Conservation (phyloP, 2,888 invertebrate genomes). For the Nymphalis polychloros region DNA sequence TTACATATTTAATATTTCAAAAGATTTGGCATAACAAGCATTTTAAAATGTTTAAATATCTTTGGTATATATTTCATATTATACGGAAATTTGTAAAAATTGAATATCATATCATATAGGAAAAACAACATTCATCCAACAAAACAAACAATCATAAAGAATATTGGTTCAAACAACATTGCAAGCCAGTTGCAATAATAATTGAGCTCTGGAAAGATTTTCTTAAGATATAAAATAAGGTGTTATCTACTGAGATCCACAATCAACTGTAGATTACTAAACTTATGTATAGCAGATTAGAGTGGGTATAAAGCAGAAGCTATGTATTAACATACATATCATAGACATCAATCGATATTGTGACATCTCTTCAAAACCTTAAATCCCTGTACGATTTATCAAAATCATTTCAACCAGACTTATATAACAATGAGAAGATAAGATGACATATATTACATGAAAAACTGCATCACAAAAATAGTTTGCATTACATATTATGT, state of each 20-base stretch:
- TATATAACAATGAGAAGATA: slow-evolving; percentile 32
- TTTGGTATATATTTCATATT: slow-evolving; percentile 33
- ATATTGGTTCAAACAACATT: slow-evolving; percentile 60
- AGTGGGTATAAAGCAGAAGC: slow-evolving; percentile 5
- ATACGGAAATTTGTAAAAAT: slow-evolving; percentile 3
- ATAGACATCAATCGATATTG: neutral
- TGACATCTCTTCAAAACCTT: slow-evolving; percentile 1
- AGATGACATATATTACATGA: slow-evolving; percentile 15
- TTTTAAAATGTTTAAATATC: slow-evolving; percentile 26
- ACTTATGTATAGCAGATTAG: slow-evolving; percentile 42
- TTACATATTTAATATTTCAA: slow-evolving; percentile 11
- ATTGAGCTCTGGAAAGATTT: slow-evolving; percentile 63
- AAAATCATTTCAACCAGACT: slow-evolving; percentile 11
- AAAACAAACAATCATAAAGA: slow-evolving; percentile 65
- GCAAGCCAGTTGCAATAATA: slow-evolving; percentile 46
- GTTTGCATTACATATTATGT: slow-evolving; percentile 19
- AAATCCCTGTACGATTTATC: slow-evolving; percentile 17
- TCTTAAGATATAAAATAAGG: slow-evolving; percentile 53
- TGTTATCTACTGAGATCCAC: slow-evolving; percentile 76
- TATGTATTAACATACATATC: neutral
- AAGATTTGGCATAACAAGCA: slow-evolving; percentile 19
- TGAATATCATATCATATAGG: slow-evolving; percentile 2
- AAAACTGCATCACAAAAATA: slow-evolving; percentile 38
- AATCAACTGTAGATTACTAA: slow-evolving; percentile 79
- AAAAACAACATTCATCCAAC: slow-evolving; percentile 51